Conservation (phyloP, 92 coral and sea anemone species). For the Epizoanthus illoricatus region DNA sequence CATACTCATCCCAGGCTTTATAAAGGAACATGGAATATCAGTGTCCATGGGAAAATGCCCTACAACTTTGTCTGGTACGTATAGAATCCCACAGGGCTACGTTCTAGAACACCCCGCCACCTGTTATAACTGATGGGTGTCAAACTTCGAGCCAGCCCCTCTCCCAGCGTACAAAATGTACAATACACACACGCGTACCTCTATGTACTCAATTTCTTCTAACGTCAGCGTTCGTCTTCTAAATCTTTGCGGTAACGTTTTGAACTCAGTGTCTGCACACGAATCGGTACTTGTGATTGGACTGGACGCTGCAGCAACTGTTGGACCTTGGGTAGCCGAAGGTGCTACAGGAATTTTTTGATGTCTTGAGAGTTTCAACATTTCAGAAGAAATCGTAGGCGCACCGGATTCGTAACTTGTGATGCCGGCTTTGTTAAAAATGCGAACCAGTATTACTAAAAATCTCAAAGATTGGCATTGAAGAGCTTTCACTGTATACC, state of each 20-base stretch:
- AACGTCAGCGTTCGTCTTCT: constrained; percentile 65
- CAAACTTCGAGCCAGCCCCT: neutral
- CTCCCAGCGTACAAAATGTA: too few species aligned
- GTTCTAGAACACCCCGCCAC: too few species aligned
- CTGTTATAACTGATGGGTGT: neutral
- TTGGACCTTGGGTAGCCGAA: neutral
- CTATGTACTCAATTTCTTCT: constrained; percentile 89
- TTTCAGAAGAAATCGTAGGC: constrained; percentile 28
- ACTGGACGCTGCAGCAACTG: neutral
- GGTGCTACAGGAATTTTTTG: constrained; percentile 1
- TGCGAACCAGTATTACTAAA: too few species aligned
- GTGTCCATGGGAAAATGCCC: too few species aligned
- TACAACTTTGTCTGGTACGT: too few species aligned
- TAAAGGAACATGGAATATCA: too few species aligned
- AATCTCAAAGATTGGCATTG: too few species aligned
- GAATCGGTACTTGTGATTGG: neutral
- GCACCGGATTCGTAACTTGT: neutral
- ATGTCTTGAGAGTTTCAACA: constrained; percentile 34
- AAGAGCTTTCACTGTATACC: too few species aligned
- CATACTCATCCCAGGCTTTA: too few species aligned
- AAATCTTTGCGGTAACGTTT: constrained; percentile 74
- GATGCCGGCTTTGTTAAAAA: neutral
- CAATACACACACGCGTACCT: constrained; percentile 50
- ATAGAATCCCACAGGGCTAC: too few species aligned
- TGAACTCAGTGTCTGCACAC: constrained; percentile 33